Evolutionary conservation across 2,797 vertebrate species (phyloP).

Genomic region (Mormyrus hasselquistii): DNA sequence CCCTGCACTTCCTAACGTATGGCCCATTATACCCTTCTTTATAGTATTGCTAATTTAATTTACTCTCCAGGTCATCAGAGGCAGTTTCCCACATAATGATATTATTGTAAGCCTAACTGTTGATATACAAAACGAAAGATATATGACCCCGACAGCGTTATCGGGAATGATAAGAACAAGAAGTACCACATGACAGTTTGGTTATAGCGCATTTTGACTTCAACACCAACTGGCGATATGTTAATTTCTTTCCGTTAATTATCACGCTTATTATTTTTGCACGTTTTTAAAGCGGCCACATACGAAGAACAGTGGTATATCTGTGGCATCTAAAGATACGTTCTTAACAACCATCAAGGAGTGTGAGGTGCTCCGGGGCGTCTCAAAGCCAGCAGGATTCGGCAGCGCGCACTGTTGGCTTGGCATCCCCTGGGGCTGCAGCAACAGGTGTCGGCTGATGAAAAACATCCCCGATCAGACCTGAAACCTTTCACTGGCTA

Average conservation of each 20-base stretch:
- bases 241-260: background rate
- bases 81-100: background rate
- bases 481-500: constrained; percentile 21
- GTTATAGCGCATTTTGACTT: background rate
- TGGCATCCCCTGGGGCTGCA: background rate
- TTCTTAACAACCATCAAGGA: background rate
- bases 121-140: background rate
- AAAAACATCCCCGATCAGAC: constrained; percentile 13
- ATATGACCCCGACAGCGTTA: background rate
- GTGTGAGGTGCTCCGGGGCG: background rate
- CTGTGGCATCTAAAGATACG: background rate
- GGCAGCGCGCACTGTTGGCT: background rate
- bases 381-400: background rate
- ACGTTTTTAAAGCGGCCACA: background rate
- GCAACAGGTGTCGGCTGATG: constrained; percentile 2
- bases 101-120: background rate
- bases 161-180: background rate
- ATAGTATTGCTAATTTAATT: background rate
- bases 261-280: background rate
- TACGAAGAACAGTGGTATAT: background rate
- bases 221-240: background rate
- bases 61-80: background rate
- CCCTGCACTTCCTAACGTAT: background rate
- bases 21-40: background rate
- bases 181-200: background rate